Percentiles rank a stretch among this genome's conserved stretches.
phyloP scores from a whole-genome alignment of 2,113 vertebrate genomes.

The Erythrocercus mccallii region DNA sequence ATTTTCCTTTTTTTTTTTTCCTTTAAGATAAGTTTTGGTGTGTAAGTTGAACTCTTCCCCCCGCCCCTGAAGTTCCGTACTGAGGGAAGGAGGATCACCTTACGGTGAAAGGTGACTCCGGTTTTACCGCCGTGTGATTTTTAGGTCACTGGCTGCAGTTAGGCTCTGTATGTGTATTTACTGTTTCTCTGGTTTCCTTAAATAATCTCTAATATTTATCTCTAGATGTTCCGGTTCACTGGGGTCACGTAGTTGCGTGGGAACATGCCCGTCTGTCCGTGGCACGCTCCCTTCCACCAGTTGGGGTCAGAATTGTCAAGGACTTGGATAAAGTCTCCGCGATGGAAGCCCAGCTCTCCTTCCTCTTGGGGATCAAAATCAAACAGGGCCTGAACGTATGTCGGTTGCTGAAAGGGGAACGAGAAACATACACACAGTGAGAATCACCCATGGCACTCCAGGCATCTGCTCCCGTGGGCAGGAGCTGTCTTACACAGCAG shows the following conservation, averaged over 20 bases:
- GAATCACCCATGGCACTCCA: not conserved
- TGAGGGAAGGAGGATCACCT: conserved; percentile 71
- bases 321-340: conserved; percentile 98
- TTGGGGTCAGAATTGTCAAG: conserved; percentile 99
- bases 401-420: conserved; percentile 78
- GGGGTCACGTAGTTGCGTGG: conserved; percentile 98
- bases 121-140: conserved; percentile 66
- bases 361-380: conserved; percentile 99
- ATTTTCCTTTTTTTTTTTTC: conserved; percentile 46
- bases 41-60: conserved; percentile 71
- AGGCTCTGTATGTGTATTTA: conserved; percentile 69
- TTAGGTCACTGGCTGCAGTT: conserved; percentile 67
- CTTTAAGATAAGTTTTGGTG: conserved; percentile 78
- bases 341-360: conserved; percentile 95
- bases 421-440: not conserved
- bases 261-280: conserved; percentile 98
- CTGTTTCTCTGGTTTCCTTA: conserved; percentile 72
- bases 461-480: not conserved
- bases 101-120: conserved; percentile 55
- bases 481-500: not conserved
- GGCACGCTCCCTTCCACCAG: conserved; percentile 99
- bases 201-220: conserved; percentile 72
- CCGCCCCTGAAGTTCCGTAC: conserved; percentile 74
- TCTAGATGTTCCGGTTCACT: conserved; percentile 95
- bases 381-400: conserved; percentile 96